phyloP scores from a whole-genome alignment of 2,113 vertebrate species.

The Platysteira castanea region DNA sequence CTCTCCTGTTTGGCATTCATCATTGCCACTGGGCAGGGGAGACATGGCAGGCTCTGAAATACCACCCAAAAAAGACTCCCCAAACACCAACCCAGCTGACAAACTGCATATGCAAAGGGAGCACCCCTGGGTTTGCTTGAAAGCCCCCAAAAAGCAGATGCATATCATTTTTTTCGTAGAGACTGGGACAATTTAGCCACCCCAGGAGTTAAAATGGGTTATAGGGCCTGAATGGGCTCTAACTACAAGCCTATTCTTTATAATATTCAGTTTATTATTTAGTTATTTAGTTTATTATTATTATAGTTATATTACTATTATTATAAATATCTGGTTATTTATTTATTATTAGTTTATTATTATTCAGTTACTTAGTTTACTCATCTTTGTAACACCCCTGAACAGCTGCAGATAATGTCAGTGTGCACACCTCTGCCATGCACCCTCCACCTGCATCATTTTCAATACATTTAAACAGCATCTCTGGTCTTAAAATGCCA shows the following conservation, averaged over 20 bases:
- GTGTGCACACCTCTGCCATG: accelerated
- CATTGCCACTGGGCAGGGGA: conserved; percentile 85
- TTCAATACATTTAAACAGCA: background rate
- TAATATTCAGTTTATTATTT: background rate
- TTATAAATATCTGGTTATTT: background rate
- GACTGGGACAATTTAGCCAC: background rate
- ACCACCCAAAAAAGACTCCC: conserved; percentile 58
- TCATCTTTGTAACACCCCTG: background rate
- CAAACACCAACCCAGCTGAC: conserved; percentile 35
- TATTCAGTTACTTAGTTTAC: background rate
- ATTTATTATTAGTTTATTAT: too few relatives aligned
- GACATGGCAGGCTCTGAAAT: conserved; percentile 74
- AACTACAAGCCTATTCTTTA: background rate
- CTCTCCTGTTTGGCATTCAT: conserved; percentile 97
- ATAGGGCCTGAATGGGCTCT: background rate
- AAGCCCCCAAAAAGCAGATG: background rate
- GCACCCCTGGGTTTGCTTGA: background rate
- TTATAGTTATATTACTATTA: background rate
- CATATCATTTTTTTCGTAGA: background rate
- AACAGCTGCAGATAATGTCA: background rate
- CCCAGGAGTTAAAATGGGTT: background rate
- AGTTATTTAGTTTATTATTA: background rate
- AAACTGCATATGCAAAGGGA: background rate
- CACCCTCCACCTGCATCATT: background rate
- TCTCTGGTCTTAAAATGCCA: background rate